Base-by-base conservation (phyloP, 2,888 invertebrate species). In the Zygogramma bicolorata region DNA sequence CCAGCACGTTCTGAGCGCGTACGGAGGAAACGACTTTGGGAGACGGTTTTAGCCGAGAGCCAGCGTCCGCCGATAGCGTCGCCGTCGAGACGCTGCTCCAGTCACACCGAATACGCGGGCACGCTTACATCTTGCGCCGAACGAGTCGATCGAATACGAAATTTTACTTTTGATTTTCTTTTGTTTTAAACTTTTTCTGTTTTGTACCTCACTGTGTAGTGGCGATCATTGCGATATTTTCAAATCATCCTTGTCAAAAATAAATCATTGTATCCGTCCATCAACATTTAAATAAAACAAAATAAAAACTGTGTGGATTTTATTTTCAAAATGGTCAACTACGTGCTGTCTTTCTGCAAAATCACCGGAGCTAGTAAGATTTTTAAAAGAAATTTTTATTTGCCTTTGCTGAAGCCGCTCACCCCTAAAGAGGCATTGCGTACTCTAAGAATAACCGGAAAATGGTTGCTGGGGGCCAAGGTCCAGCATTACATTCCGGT, bases 401-500 rank as follows among this genome's bases (percentile, higher is more conserved):
- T 95, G 83, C 95, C 95, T 22, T 88, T 95, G 57, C 89, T 95
- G 68, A 94, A 94, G 65, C 95, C 95, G 1, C 92, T 94, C 75
- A 94, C 94, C 57, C 94, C 95, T 13, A 94, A 93, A 20, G 95
- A 95, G 81, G 95, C 95, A 0, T 92, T 93, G 83, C 90, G 94
- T 75, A 93, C 93, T 84, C 94, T 95, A 86, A 90, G 93, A 80
- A 94, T 95, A 81, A 95, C 95, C 53, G 94, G 94, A 70, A 94
- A 94, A 86, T 87, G 86, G 86, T 91, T 94, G 2, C 91, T 93
- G 77, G 94, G 94, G 22, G 88, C 93, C 68, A 94, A 94, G 72
- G 90, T 92, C 31, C 94, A 94, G 85, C 94, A 94, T 85, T 94
- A 93, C 90, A 94, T 94, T 88, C 94, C 94, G 82, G 94, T 94